phyloP scores from a whole-genome alignment of 2,113 vertebrate genomes.

The Prietella phreatophila region DNA sequence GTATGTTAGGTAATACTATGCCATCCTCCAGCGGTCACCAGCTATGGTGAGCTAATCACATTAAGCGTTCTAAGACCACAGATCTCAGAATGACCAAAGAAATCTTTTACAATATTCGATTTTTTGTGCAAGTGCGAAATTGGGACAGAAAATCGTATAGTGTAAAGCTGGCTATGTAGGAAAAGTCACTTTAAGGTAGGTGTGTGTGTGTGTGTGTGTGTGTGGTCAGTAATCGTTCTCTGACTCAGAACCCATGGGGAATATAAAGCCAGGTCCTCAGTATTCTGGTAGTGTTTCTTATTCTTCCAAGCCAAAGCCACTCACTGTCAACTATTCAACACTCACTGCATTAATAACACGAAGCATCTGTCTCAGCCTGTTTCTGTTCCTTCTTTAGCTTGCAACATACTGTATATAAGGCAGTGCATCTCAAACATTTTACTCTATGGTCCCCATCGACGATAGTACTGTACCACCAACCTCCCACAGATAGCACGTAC shows the following conservation, averaged over 20 bases:
- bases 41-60: too few species aligned
- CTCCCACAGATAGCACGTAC: not conserved
- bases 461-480: not conserved
- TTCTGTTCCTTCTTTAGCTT: not conserved
- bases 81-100: not conserved
- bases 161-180: not conserved
- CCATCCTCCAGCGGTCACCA: not conserved
- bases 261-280: constrained; percentile 27
- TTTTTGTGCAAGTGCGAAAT: not conserved
- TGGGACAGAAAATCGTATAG: not conserved
- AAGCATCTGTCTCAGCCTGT: not conserved
- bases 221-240: constrained; percentile 8
- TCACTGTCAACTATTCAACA: constrained; percentile 28
- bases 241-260: constrained; percentile 17
- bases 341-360: constrained; percentile 28
- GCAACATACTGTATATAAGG: not conserved
- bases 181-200: constrained; percentile 4
- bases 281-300: constrained; percentile 30
- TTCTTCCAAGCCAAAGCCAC: constrained; percentile 13
- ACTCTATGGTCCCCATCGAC: not conserved
- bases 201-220: constrained; percentile 16
- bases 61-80: not conserved
- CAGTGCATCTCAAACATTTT: not conserved
- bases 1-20: not conserved
- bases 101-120: not conserved